These are phyloP conservation scores for Netelia melanura DNA, from an alignment of 2,888 invertebrate species.

Conservation along the genomic window DNA sequence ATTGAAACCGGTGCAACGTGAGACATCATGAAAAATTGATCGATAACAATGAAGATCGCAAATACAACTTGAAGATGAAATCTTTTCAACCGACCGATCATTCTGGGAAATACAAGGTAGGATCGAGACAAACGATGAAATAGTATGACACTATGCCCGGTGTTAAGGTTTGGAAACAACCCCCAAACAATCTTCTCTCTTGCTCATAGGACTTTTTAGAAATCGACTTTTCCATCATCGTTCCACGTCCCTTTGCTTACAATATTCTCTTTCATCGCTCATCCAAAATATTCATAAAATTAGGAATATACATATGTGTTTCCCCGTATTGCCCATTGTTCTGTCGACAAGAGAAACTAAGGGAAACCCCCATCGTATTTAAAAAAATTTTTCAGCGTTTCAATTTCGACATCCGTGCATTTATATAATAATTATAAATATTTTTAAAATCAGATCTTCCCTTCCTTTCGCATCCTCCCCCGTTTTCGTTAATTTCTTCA, in stretches of 20 bases:
- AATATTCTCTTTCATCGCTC: not conserved
- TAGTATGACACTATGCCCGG: conserved; percentile 2
- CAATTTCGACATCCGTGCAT: not conserved
- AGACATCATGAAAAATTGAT: not conserved
- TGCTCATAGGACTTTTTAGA: not conserved
- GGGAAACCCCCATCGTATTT: conserved; percentile 4
- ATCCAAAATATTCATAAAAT: conserved; percentile 13
- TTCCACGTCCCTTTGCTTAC: not conserved
- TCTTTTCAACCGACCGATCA: conserved; percentile 1
- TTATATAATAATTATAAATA: no score
- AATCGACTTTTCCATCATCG: not conserved
- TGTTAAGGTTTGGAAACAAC: not conserved
- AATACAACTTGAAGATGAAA: conserved; percentile 44
- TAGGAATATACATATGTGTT: not conserved
- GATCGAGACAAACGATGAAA: conserved; percentile 40
- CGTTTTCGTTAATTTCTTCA: no score
- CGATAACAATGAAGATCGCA: conserved; percentile 51
- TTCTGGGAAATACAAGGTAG: conserved; percentile 58
- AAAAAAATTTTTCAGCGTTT: not conserved
- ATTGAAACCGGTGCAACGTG: not conserved
- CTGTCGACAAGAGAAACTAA: not conserved
- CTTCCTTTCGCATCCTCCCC: no score
- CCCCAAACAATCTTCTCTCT: not conserved
- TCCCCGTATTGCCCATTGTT: conserved; percentile 35
- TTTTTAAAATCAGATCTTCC: no score